Conservation (phyloP, 2,797 vertebrate species). For the Synaphobranchus kaupii region DNA sequence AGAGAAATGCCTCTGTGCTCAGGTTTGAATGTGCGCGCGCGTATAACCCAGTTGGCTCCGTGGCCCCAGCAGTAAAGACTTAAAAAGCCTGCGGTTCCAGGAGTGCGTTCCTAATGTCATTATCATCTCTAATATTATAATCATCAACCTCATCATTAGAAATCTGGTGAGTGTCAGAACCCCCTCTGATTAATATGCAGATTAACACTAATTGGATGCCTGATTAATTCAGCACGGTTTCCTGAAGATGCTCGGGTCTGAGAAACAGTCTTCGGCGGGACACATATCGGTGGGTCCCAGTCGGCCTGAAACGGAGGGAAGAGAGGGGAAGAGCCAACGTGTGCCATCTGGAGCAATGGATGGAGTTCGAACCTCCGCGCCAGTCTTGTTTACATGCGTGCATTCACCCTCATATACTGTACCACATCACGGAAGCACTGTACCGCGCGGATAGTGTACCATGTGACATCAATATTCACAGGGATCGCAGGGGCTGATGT, state of each 20-base stretch:
- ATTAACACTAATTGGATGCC: conserved; percentile 46
- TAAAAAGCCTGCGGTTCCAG: background rate
- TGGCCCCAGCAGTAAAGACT: too few species aligned
- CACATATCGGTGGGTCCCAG: background rate
- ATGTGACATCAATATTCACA: background rate
- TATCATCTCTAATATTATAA: conserved; percentile 44
- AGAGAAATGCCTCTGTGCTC: background rate
- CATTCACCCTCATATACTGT: background rate
- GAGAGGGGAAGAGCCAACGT: conserved; percentile 6
- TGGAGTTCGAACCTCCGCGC: conserved; percentile 3
- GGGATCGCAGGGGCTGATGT: background rate
- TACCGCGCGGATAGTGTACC: background rate
- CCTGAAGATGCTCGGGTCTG: conserved; percentile 34
- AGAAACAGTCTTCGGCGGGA: conserved; percentile 10
- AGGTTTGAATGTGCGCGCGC: background rate
- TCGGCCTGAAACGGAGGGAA: background rate
- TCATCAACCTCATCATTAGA: conserved; percentile 44
- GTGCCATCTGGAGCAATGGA: conserved; percentile 29
- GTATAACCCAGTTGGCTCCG: background rate
- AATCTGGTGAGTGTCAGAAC: conserved; percentile 47
- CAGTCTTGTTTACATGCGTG: background rate
- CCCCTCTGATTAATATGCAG: conserved; percentile 49
- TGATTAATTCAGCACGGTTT: conserved; percentile 48
- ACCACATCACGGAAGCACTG: background rate
- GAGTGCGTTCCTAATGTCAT: conserved; percentile 31